Base-by-base conservation (phyloP, 2,888 invertebrate species). In the Drosophila kokeensis region DNA sequence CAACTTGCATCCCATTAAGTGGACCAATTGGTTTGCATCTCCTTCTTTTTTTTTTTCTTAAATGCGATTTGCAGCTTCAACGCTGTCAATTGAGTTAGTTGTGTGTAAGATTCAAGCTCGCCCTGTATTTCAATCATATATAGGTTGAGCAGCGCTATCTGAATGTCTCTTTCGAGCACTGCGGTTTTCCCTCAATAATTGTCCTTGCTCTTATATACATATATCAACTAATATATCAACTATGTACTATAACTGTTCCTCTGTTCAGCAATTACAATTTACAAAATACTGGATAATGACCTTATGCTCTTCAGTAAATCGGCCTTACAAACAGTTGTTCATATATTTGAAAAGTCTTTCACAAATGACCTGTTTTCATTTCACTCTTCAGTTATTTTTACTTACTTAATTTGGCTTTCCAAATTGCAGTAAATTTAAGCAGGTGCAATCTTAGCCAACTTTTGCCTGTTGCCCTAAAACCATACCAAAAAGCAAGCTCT, bases 1-100 rank as follows among this genome's bases (percentile, higher is more conserved):
- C 21, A 55, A 72, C 29, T 36, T 15, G 49, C 60, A 57, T 40
- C 40, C 42, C 21, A 63, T 64, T 72, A 42, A 50, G 45, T 15
- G 34, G 38, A 15, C 36, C 42, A 57, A 21, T 24, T 60, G 42
- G 42, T 34, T 21, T 63, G 48, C 36, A 36, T 64, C 29, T 57
- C 8, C 40, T n/a, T 21, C 1, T n/a, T 24, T 18, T 8, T 18
- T 45, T 45, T 21, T 45, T 45, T 24, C 15, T 36, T 8, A n/a
- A 57, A 57, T 40, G 29, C 55, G 38, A 40, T 57, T 57, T 38
- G 38, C 55, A 5, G 29, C n/a, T 57, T 29, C 15, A n/a, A n/a
- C 29, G 38, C 29, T 40, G 40, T 15, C 29, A 57, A 29, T 57
- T 29, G 40, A 57, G 40, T 15, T 29, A 40, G 55, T 27, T 27